Conservation (phyloP, 2,113 vertebrate species). For the Callionymus lyra region DNA sequence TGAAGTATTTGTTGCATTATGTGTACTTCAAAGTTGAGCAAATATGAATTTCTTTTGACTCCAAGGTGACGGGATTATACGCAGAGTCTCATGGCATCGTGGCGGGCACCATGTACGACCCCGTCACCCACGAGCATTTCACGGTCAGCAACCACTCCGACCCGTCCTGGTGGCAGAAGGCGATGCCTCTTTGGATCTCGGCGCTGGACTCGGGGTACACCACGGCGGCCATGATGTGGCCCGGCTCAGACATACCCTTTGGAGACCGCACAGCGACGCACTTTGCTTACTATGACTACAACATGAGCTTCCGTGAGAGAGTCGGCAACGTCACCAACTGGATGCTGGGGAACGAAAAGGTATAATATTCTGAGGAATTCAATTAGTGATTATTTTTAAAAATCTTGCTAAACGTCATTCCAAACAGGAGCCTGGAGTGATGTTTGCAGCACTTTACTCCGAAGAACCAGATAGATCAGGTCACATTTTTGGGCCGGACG, state of each 20-base stretch:
- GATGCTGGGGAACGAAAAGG: constrained; percentile 58
- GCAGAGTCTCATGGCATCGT: constrained; percentile 91
- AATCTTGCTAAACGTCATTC: no score
- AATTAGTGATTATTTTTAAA: no score
- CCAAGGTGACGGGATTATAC: constrained; percentile 80
- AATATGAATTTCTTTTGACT: neutral
- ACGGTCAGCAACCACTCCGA: constrained; percentile 56
- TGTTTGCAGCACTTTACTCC: constrained; percentile 84
- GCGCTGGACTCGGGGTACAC: constrained; percentile 71
- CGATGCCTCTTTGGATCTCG: constrained; percentile 84
- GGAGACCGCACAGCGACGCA: constrained; percentile 63
- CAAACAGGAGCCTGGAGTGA: constrained; percentile 37
- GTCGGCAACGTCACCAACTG: constrained; percentile 67
- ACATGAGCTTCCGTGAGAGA: constrained; percentile 70
- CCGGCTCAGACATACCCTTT: constrained; percentile 77
- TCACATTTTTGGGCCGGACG: constrained; percentile 78
- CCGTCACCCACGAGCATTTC: constrained; percentile 63
- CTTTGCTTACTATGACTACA: constrained; percentile 67
- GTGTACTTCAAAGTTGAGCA: neutral
- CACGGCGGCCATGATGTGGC: constrained; percentile 91
- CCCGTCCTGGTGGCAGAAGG: constrained; percentile 86
- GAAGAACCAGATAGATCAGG: constrained; percentile 85
- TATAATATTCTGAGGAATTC: constrained; percentile 7
- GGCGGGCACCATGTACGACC: constrained; percentile 84
- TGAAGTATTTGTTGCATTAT: no score